Evolutionary conservation across 1,140 invertebrate genomes (phyloP), one percentile per base, ranked within the genome.

Genomic region (Diabrotica undecimpunctata): DNA sequence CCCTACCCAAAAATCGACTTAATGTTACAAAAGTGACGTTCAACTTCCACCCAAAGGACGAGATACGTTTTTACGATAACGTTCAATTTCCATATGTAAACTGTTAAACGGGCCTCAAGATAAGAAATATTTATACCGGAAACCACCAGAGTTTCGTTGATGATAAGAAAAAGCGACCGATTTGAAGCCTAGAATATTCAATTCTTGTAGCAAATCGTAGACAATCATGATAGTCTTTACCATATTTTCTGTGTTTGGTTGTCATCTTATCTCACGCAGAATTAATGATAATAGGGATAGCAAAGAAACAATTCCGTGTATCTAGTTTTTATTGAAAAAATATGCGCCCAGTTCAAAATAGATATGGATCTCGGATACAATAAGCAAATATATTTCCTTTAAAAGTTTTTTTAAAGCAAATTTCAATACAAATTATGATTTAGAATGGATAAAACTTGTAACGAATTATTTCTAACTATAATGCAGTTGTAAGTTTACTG

Each of bases 1-100:
- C 8, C 41, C 8, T 10, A 46, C 41, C 6, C 41, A 46, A 46
- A 46, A 46, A 46, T 8, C 39, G 39, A 46, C n/a, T 5, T 46
- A 46, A 46, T 10, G 8, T 46, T 8, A 46, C 6, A 46, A 46
- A 46, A 46, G 41, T 46, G 41, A 46, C 41, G n/a, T 46, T 8
- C 41, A 2, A 46, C 41, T 46, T 6, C 41, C 41, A 46, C 41
- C 41, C 41, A 10, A 10, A 46, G n/a, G 6, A 46, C 3, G 41
- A 46, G 41, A 46, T 46, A 46, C n/a, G 4, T 46, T 46, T 46
- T 46, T 46, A 46, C 41, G 41, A 46, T 46, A 46, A 46, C 41
- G n/a, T 46, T 10, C 41, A 46, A 46, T 46, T 46, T 46, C 41
- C 41, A 46, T 46, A 46, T 46, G 41, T 46, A 46, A 46, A 46